These are phyloP conservation scores for Diaperis boleti DNA, from an alignment of 2,888 invertebrate genomes.

Conservation along the genomic window DNA sequence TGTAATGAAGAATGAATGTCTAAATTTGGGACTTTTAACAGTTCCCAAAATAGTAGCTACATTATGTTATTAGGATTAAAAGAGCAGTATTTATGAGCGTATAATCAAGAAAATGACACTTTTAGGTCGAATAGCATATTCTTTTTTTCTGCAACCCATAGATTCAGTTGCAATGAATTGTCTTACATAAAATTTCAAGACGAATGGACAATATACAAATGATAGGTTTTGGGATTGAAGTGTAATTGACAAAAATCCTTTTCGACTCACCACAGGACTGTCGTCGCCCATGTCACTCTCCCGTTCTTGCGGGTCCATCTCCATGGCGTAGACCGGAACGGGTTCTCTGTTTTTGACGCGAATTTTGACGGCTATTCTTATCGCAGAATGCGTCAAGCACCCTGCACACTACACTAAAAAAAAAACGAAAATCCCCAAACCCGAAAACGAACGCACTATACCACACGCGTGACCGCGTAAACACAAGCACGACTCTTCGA, in stretches of 20 bases:
- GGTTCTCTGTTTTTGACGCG: constrained; percentile 90
- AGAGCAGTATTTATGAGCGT: no score
- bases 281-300: constrained; percentile 84
- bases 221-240: no score
- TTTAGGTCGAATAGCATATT: no score
- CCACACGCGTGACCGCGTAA: constrained; percentile 37
- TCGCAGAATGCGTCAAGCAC: constrained; percentile 64
- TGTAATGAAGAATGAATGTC: no score
- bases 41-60: no score
- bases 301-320: constrained; percentile 71
- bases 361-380: constrained; percentile 76
- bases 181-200: no score
- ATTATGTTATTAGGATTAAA: no score
- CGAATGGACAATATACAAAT: no score
- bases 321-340: constrained; percentile 88
- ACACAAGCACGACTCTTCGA: constrained; percentile 43
- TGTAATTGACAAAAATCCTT: background rate
- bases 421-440: constrained; percentile 20
- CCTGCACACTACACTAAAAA: constrained; percentile 54
- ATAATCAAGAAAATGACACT: no score
- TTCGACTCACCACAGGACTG: constrained; percentile 77
- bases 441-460: constrained; percentile 11
- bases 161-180: no score
- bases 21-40: no score
- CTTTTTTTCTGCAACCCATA: no score